These are phyloP conservation scores for Lithophane ornitopus DNA, from an alignment of 2,888 invertebrate species.

Conservation along the genomic window DNA sequence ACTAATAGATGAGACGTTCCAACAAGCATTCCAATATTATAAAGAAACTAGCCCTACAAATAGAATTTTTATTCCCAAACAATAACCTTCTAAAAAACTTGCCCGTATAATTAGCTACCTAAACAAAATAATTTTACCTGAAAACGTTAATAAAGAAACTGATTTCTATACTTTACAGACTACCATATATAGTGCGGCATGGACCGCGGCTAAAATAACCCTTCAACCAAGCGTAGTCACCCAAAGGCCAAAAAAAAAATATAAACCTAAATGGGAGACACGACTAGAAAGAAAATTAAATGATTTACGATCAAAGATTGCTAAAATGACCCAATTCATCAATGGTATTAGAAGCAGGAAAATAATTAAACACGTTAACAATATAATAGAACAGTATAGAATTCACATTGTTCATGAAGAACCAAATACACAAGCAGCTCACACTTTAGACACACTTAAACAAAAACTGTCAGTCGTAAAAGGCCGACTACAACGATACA, in stretches of 20 bases:
- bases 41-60: too few species aligned
- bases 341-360: slow-evolving; percentile 29
- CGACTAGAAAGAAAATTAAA: slow-evolving; percentile 12
- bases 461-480: not conserved
- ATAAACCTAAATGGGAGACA: slow-evolving; percentile 21
- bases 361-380: slow-evolving; percentile 8
- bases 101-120: too few species aligned
- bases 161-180: too few species aligned
- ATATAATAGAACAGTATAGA: not conserved
- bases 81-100: too few species aligned
- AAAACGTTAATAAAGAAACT: too few species aligned
- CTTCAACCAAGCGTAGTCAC: not conserved
- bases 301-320: not conserved
- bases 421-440: slow-evolving; percentile 9
- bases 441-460: slow-evolving; percentile 37
- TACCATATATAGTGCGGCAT: too few species aligned
- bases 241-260: not conserved
- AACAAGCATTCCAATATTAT: too few species aligned
- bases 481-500: not conserved
- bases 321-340: slow-evolving; percentile 29
- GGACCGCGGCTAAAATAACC: not conserved
- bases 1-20: too few species aligned
- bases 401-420: slow-evolving; percentile 14
- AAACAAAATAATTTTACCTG: too few species aligned
- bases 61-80: too few species aligned